Evolutionary conservation across 2,888 invertebrate species (phyloP).

Genomic region (Chloroclystis v-ata): DNA sequence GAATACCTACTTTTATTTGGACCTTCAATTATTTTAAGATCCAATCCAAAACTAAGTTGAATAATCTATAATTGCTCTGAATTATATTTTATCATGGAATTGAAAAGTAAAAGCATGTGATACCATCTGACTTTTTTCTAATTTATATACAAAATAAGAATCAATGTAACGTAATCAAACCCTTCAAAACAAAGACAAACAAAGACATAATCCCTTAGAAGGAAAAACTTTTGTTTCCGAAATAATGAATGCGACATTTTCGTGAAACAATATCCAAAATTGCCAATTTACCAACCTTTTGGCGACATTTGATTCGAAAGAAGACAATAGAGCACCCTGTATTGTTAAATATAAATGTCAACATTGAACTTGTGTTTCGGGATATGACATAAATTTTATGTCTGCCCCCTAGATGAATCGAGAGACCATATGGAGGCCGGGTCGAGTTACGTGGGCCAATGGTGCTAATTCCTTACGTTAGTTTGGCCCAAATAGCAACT

Average conservation of each 20-base stretch:
- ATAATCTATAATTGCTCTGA: too few relatives aligned
- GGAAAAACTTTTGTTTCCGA: conserved; percentile 30
- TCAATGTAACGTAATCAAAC: too few relatives aligned
- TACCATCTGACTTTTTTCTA: too few relatives aligned
- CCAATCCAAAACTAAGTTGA: too few relatives aligned
- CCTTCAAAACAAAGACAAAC: conserved; percentile 26
- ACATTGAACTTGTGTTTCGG: conserved; percentile 64
- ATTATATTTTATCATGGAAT: too few relatives aligned
- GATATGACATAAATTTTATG: conserved; percentile 75
- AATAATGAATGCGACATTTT: conserved; percentile 37
- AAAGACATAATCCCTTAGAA: conserved; percentile 29
- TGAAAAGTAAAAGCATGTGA: too few relatives aligned
- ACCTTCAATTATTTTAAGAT: conserved; percentile 3
- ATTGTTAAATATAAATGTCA: conserved; percentile 69
- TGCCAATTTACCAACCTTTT: conserved; percentile 43
- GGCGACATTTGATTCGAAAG: conserved; percentile 47
- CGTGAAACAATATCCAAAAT: conserved; percentile 33
- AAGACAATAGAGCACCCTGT: conserved; percentile 61
- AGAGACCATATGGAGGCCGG: conserved; percentile 71
- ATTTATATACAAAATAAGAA: too few relatives aligned
- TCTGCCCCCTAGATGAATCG: conserved; percentile 62
- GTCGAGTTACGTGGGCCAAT: conserved; percentile 64
- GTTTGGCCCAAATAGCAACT: conserved; percentile 26
- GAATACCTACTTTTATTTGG: conserved; percentile 6
- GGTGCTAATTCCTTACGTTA: conserved; percentile 54